Evolutionary conservation across 2,888 invertebrate genomes (phyloP), one percentile per base, ranked within the genome.

Genomic region (Melinopterus prodromus): DNA sequence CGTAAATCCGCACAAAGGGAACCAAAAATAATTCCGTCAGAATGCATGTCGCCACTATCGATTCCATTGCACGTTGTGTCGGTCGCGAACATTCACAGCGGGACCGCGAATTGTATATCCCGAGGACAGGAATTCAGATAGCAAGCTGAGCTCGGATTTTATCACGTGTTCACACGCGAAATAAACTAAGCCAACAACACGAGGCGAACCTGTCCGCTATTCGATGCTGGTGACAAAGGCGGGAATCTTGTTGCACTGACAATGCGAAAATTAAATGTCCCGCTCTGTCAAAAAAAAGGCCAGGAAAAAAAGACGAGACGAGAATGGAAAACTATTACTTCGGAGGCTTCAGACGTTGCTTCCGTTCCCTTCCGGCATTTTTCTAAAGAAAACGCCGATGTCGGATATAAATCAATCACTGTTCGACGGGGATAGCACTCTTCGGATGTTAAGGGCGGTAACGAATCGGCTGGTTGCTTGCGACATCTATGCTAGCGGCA

Each of bases 151-250:
- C 12, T 53, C 2, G 53, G 53, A 12, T 53, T 53, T 53, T 53
- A 53, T 53, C 53, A 53, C 53, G 53, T 53, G 53, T 53, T 53
- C 53, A 53, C 53, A 53, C 53, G 53, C 53, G 53, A 53, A 53
- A 53, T 53, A 53, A 53, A 53, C 53, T 53, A 12, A 53, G 53
- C 53, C 9, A 53, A 53, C 53, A 53, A 53, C 53, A 53, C 1
- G 53, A 12, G 53, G 53, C 7, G 53, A 53, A 53, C 53, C 9
- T 53, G 9, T 53, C 53, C 53, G 12, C 53, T 9, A 7, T 53
- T 53, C 53, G 53, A 53, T 12, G 53, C 12, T 53, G 53, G 9
- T 53, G 53, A 53, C 53, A 53, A 53, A 53, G 12, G 53, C 53
- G 7, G 12, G 53, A 53, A 53, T 53, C 53, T 53, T 53, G 53